These are phyloP conservation scores for Neelides sp. DNA, from an alignment of 1,140 invertebrate species.

Conservation along the genomic window DNA sequence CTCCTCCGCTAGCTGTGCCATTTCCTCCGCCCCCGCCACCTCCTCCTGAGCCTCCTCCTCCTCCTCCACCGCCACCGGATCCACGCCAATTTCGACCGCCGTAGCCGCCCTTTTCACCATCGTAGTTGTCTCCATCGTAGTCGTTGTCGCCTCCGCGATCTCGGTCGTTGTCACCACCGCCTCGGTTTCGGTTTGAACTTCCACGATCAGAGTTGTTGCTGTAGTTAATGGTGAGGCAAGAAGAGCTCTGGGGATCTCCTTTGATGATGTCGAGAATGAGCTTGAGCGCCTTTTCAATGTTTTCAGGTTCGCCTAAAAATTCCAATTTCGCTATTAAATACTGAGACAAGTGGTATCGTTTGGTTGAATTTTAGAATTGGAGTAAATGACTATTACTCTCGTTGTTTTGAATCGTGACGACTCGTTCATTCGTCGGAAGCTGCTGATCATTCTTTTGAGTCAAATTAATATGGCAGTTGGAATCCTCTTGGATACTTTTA, in stretches of 20 bases:
- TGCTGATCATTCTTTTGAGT: conserved; percentile 31
- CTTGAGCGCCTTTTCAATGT: conserved; percentile 29
- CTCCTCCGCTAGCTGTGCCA: not conserved
- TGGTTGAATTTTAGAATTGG: not conserved
- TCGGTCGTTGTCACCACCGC: not conserved
- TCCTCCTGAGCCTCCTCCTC: conserved; percentile 15
- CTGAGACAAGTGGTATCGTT: not conserved
- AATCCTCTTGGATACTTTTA: conserved; percentile 31
- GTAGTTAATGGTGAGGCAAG: conserved; percentile 30
- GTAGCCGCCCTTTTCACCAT: conserved; percentile 17
- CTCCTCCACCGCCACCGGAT: conserved; percentile 12
- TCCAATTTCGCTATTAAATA: not conserved
- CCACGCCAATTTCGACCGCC: conserved; percentile 24
- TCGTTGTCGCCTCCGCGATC: conserved; percentile 13
- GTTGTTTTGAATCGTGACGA: conserved; percentile 32
- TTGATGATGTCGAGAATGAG: conserved; percentile 27
- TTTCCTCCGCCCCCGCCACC: conserved; percentile 8
- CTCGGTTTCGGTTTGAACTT: conserved; percentile 4
- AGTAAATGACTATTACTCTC: conserved; percentile 20
- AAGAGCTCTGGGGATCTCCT: conserved; percentile 21
- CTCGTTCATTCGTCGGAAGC: conserved; percentile 29
- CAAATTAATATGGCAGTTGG: conserved; percentile 31
- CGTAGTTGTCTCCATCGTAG: conserved; percentile 18
- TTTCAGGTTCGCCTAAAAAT: conserved; percentile 22
- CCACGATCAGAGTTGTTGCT: conserved; percentile 21